phyloP scores from a whole-genome alignment of 2,888 invertebrate genomes.

The Pyrrhosoma nymphula region DNA sequence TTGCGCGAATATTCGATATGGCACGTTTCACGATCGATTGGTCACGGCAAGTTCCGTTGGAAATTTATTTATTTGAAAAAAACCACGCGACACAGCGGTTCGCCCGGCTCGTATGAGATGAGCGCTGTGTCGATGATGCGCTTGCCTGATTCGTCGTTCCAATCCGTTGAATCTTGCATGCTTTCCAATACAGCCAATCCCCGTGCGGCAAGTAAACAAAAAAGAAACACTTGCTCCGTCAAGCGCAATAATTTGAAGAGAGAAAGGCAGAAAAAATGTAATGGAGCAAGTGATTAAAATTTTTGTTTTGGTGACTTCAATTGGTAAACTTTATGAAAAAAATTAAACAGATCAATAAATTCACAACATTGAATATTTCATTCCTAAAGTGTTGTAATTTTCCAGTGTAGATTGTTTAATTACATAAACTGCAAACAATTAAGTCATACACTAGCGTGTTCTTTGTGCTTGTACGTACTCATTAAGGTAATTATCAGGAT shows the following conservation, averaged over 20 bases:
- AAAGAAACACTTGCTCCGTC: neutral
- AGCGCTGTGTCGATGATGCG: neutral
- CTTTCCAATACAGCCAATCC: neutral
- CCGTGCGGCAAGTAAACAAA: neutral
- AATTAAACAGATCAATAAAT: too few species aligned
- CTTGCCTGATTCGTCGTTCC: neutral
- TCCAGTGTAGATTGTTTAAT: too few species aligned
- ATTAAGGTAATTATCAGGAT: too few species aligned
- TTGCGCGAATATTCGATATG: too few species aligned
- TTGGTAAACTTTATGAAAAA: too few species aligned
- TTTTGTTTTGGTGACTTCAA: neutral
- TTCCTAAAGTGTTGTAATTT: too few species aligned
- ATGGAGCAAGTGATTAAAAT: neutral
- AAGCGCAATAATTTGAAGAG: neutral
- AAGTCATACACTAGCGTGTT: too few species aligned
- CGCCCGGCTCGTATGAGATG: neutral
- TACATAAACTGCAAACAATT: too few species aligned
- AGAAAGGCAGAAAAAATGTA: neutral
- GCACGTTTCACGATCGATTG: constrained; percentile 5
- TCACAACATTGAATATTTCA: too few species aligned
- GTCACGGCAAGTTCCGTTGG: neutral
- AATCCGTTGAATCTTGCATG: neutral
- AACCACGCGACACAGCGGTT: neutral
- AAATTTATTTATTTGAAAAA: too few species aligned
- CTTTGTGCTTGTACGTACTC: too few species aligned